A percentile compares a stretch with the other conserved stretches of the same genome.
phyloP scores from a whole-genome alignment of 2,797 vertebrate species.

The Chiloscyllium punctatum region DNA sequence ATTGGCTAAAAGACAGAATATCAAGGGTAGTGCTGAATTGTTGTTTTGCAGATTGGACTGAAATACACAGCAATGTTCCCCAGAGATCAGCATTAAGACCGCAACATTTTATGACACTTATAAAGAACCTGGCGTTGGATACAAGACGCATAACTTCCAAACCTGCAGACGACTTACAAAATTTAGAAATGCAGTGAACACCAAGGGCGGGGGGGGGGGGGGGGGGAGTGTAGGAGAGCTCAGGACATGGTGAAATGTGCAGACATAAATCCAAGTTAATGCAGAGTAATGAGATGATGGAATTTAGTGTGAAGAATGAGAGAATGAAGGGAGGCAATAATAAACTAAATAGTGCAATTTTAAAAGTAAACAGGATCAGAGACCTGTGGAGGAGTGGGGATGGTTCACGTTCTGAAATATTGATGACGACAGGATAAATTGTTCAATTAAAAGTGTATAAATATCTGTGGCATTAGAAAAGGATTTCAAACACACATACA shows the following conservation, averaged over 20 bases:
- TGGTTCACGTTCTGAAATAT: background rate
- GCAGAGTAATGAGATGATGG: background rate
- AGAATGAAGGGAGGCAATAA: background rate
- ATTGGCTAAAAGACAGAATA: background rate
- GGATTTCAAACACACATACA: background rate
- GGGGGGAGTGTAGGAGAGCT: background rate
- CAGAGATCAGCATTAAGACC: background rate
- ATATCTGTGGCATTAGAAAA: background rate
- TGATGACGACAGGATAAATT: background rate
- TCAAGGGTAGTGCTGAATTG: background rate
- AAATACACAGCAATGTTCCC: background rate
- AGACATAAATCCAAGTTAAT: background rate
- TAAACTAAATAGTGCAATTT: background rate
- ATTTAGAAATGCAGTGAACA: background rate
- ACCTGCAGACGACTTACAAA: background rate
- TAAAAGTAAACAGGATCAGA: background rate
- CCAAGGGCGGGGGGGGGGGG: too few species aligned
- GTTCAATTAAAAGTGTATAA: background rate
- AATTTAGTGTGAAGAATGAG: background rate
- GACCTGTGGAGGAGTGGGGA: background rate
- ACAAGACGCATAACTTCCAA: background rate
- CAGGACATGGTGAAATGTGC: background rate
- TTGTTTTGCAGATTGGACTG: background rate
- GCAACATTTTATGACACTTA: background rate
- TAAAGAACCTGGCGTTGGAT: background rate